Conservation (phyloP, 2,888 invertebrate genomes). For the Andrena fulva region DNA sequence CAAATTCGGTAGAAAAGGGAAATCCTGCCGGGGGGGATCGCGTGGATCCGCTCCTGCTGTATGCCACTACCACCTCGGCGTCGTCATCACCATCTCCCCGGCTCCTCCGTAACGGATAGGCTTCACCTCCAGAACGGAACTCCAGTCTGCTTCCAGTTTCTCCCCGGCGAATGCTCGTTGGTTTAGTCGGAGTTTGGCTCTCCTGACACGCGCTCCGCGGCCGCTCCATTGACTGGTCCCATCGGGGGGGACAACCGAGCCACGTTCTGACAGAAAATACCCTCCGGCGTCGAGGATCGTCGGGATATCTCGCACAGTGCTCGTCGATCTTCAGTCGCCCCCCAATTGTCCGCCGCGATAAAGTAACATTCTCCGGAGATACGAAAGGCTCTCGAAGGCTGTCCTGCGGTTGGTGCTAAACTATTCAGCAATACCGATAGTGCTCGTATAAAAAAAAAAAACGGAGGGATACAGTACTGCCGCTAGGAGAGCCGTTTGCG, state of each 20-base stretch:
- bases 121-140: slow-evolving; percentile 76
- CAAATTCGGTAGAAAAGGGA: slow-evolving; percentile 14
- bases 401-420: background rate
- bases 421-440: background rate
- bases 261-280: slow-evolving; percentile 44
- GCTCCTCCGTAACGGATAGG: slow-evolving; percentile 78
- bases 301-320: background rate
- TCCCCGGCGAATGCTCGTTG: slow-evolving; percentile 66
- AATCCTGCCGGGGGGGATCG: slow-evolving; percentile 34
- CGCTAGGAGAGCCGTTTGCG: background rate
- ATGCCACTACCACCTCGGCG: slow-evolving; percentile 69
- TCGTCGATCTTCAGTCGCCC: background rate
- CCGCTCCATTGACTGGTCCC: slow-evolving; percentile 33
- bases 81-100: slow-evolving; percentile 73
- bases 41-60: slow-evolving; percentile 67
- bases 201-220: slow-evolving; percentile 67
- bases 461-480: background rate
- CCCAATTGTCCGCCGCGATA: background rate
- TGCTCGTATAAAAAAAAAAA: background rate
- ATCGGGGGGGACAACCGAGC: slow-evolving; percentile 5
- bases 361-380: background rate
- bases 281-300: background rate
- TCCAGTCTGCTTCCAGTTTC: slow-evolving; percentile 75
- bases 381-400: background rate
- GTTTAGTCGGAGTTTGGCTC: slow-evolving; percentile 69